Conservation (phyloP, 2,888 invertebrate species). For the Hydropsyche betteni region DNA sequence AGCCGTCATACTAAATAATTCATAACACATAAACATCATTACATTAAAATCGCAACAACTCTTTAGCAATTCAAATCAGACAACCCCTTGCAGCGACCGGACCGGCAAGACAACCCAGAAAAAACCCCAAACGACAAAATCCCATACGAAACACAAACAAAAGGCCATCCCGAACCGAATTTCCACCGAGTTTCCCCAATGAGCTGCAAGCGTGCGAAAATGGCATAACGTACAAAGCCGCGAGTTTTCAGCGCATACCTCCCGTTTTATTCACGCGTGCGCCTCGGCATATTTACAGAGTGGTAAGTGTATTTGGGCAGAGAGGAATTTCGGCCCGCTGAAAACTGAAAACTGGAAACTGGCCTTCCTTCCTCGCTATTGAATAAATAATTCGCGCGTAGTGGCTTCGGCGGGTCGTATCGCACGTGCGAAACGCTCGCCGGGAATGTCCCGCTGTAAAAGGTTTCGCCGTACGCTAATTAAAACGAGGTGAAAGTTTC, state of each 20-base stretch:
- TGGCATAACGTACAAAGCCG: constrained; percentile 7
- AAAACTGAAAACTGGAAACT: no score
- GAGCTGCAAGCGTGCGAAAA: constrained; percentile 1
- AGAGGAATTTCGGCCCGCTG: no score
- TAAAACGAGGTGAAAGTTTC: constrained; percentile 27
- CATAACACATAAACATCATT: no score
- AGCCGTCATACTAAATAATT: no score
- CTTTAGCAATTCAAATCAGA: no score
- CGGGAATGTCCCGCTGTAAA: constrained; percentile 6
- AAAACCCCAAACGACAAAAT: no score
- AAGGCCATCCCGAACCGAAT: no score
- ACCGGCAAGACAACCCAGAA: no score
- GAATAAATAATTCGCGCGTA: constrained; percentile 8
- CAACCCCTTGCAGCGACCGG: no score
- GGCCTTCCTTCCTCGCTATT: constrained; percentile 3
- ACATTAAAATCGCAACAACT: no score
- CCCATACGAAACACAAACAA: no score
- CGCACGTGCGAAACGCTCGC: neutral
- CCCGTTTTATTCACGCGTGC: neutral
- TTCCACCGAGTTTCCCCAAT: neutral
- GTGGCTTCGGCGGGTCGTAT: neutral
- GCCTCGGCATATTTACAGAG: neutral
- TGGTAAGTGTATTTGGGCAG: no score
- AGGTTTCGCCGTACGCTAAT: constrained; percentile 17
- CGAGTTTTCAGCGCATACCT: constrained; percentile 3